Evolutionary conservation across 2,797 vertebrate species (phyloP).

Genomic region (Crocodylus rhombifer): DNA sequence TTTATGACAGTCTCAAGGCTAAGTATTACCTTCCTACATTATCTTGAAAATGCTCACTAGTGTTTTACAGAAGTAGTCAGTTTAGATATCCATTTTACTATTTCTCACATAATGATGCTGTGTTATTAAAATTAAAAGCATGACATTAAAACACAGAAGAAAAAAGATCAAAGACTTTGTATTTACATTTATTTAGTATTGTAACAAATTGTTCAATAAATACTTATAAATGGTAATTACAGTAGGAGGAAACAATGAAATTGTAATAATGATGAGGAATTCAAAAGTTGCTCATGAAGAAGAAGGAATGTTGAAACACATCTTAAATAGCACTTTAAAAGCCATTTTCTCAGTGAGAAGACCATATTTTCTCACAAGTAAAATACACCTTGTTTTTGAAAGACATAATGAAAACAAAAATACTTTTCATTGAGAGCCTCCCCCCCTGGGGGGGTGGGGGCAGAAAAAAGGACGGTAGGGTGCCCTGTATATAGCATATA

Average conservation of each 20-base stretch:
- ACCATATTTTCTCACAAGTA: too few relatives aligned
- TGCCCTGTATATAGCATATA: too few relatives aligned
- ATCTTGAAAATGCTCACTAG: neutral
- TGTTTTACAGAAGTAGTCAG: neutral
- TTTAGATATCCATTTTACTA: neutral
- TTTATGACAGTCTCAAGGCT: neutral
- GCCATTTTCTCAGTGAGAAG: neutral
- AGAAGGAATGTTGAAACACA: neutral
- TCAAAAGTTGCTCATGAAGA: neutral
- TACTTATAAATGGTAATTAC: neutral
- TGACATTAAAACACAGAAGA: neutral
- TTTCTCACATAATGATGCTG: neutral
- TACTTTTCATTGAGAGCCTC: too few relatives aligned
- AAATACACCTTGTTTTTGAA: too few relatives aligned
- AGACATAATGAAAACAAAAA: too few relatives aligned
- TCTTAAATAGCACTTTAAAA: neutral
- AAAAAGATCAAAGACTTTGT: neutral
- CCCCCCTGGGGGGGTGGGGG: too few relatives aligned
- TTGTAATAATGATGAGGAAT: neutral
- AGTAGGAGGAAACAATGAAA: neutral
- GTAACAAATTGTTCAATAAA: neutral
- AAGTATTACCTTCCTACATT: neutral
- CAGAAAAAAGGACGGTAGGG: too few relatives aligned
- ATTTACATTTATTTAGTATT: neutral
- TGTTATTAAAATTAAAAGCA: neutral